These are phyloP conservation scores for Drosophila serrata DNA, from an alignment of 1,140 invertebrate genomes.

Conservation along the genomic window DNA sequence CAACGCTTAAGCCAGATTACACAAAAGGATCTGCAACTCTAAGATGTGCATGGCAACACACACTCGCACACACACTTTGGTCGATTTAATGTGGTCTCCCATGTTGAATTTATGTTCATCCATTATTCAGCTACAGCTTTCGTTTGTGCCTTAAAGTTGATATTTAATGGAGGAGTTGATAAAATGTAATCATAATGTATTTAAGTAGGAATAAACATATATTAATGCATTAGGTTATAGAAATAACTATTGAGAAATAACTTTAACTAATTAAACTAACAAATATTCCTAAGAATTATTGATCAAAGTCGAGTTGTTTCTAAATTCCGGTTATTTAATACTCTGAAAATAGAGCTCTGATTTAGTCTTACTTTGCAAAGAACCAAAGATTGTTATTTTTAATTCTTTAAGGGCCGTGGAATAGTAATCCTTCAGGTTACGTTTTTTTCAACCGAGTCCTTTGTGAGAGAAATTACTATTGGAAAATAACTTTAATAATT, in stretches of 20 bases:
- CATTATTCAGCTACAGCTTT: slow-evolving; percentile 5
- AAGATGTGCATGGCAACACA: background rate
- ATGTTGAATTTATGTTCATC: slow-evolving; percentile 4
- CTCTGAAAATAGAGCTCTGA: background rate
- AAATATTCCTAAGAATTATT: background rate
- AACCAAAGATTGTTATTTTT: too few relatives aligned
- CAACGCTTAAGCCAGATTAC: slow-evolving; percentile 5
- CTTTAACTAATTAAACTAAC: background rate
- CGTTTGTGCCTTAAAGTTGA: background rate
- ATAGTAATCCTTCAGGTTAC: too few relatives aligned
- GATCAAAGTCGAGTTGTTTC: background rate
- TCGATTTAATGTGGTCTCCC: slow-evolving; percentile 16
- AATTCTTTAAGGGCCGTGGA: too few relatives aligned
- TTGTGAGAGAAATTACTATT: too few relatives aligned
- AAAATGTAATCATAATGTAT: background rate
- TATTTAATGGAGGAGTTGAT: background rate
- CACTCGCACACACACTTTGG: background rate
- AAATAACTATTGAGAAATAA: background rate
- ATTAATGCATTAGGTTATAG: background rate
- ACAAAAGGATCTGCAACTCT: slow-evolving; percentile 24
- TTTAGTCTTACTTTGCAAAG: background rate
- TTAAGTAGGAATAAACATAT: background rate
- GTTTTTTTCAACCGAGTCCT: too few relatives aligned
- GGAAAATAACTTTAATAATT: too few relatives aligned
- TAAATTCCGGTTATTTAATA: background rate